Conservation (phyloP, 2,888 invertebrate genomes). For the Malthinus flaveolus region DNA sequence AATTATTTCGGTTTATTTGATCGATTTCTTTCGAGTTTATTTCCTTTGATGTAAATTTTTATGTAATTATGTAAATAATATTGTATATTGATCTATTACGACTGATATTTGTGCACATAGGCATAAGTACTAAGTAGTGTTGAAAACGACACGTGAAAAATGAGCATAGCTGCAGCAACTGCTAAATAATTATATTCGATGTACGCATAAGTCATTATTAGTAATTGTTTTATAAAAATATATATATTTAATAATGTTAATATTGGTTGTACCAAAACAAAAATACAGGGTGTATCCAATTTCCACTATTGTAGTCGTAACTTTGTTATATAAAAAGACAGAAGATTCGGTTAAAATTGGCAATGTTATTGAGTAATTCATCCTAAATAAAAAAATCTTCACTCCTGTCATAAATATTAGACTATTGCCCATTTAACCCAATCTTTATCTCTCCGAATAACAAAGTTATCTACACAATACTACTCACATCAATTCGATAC, state of each 20-base stretch:
- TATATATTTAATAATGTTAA: conserved; percentile 12
- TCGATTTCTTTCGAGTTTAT: conserved; percentile 9
- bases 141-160: not conserved
- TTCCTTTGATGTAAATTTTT: conserved; percentile 19
- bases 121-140: conserved; percentile 16
- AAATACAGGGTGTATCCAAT: too few relatives aligned
- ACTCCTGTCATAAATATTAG: too few relatives aligned
- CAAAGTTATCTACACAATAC: too few relatives aligned
- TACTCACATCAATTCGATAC: too few relatives aligned
- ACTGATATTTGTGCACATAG: conserved; percentile 35
- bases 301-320: too few relatives aligned
- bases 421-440: too few relatives aligned
- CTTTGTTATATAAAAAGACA: too few relatives aligned
- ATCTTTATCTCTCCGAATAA: too few relatives aligned
- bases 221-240: conserved; percentile 15
- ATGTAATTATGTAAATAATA: conserved; percentile 35
- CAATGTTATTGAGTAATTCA: too few relatives aligned
- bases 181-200: conserved; percentile 10
- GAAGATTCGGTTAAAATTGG: too few relatives aligned
- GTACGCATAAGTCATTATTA: conserved; percentile 8
- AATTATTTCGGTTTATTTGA: conserved; percentile 1
- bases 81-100: conserved; percentile 35
- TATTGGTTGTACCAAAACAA: conserved; percentile 3
- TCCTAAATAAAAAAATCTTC: too few relatives aligned
- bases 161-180: not conserved